phyloP scores from a whole-genome alignment of 2,113 vertebrate genomes.

The Polyodon spathula region DNA sequence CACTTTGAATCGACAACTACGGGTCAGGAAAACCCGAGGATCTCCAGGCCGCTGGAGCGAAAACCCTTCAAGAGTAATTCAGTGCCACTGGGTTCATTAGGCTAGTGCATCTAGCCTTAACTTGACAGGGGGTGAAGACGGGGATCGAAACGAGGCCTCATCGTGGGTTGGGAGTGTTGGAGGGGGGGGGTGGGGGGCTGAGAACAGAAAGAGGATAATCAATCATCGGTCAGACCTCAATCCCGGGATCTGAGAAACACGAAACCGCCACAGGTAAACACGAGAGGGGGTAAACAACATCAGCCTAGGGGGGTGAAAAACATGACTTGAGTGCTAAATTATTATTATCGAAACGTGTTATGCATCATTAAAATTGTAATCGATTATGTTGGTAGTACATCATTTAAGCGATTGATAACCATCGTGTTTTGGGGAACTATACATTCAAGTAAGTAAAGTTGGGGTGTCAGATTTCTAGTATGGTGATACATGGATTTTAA shows the following conservation, averaged over 20 bases:
- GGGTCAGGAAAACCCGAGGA: slow-evolving; percentile 48
- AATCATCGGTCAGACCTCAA: slow-evolving; percentile 33
- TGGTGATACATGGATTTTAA: no score
- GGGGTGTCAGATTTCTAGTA: no score
- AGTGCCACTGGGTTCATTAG: slow-evolving; percentile 15
- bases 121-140: slow-evolving; percentile 39
- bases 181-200: slow-evolving; percentile 18
- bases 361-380: no score
- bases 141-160: slow-evolving; percentile 53
- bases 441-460: no score
- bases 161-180: slow-evolving; percentile 46
- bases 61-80: slow-evolving; percentile 34
- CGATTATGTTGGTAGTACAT: no score
- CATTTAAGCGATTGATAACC: no score
- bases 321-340: no score
- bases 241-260: slow-evolving; percentile 14
- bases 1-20: slow-evolving; percentile 30
- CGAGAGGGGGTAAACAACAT: not conserved
- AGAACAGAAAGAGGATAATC: slow-evolving; percentile 28
- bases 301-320: not conserved
- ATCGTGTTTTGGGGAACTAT: no score
- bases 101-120: slow-evolving; percentile 11
- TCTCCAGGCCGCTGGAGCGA: slow-evolving; percentile 46
- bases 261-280: slow-evolving; percentile 26
- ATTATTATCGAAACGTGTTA: no score